phyloP scores from a whole-genome alignment of 2,888 invertebrate genomes.

The Cosmia pyralina region DNA sequence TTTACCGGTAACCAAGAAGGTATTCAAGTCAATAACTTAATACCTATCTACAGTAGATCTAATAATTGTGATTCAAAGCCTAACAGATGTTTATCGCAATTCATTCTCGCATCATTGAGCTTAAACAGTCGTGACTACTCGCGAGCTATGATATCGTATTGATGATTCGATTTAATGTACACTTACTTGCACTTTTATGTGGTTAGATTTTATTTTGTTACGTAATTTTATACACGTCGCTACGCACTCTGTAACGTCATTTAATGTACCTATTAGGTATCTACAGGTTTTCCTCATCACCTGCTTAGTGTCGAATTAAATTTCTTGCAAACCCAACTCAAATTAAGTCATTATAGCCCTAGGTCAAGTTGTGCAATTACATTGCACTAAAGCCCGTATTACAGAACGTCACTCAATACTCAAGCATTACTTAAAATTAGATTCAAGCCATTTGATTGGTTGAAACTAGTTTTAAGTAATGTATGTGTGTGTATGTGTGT shows the following conservation, averaged over 20 bases:
- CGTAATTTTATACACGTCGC: background rate
- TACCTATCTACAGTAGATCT: conserved; percentile 10
- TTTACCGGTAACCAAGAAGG: background rate
- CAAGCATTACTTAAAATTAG: too few relatives aligned
- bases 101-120: conserved; percentile 62
- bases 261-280: background rate
- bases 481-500: too few relatives aligned
- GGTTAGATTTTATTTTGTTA: background rate
- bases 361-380: background rate
- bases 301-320: background rate
- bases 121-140: conserved; percentile 43
- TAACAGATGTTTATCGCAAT: conserved; percentile 65
- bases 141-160: conserved; percentile 59
- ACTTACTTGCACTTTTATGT: conserved; percentile 57
- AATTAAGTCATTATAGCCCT: background rate
- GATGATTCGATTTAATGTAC: conserved; percentile 51
- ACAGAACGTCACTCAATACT: too few relatives aligned
- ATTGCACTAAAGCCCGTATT: too few relatives aligned
- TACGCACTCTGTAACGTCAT: background rate
- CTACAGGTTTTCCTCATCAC: background rate
- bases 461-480: too few relatives aligned
- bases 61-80: conserved; percentile 58
- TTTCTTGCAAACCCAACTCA: background rate
- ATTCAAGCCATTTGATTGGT: too few relatives aligned
- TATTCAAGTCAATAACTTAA: conserved; percentile 18